phyloP scores from a whole-genome alignment of 2,888 invertebrate species.

The Agrotis segetum region DNA sequence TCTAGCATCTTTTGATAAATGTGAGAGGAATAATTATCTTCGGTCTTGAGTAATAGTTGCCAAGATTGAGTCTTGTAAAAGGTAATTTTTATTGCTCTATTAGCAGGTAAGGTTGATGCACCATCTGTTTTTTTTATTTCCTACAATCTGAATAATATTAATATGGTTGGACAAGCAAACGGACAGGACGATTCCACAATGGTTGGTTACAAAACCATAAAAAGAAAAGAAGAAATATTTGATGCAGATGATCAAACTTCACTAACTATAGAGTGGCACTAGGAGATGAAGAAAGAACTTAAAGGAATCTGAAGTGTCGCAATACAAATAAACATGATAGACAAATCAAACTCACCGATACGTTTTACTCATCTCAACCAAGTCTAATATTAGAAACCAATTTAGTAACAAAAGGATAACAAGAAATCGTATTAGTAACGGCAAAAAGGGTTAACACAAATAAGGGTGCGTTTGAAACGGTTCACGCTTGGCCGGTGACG shows the following conservation, averaged over 20 bases:
- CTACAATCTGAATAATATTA: not conserved
- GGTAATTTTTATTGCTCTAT: not conserved
- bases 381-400: conserved; percentile 56
- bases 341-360: not conserved
- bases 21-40: not conserved
- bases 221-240: too few relatives aligned
- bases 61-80: not conserved
- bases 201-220: too few relatives aligned
- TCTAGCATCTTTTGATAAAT: conserved; percentile 18
- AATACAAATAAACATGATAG: not conserved
- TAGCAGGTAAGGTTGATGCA: not conserved
- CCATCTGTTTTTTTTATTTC: not conserved
- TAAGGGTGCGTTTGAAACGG: conserved; percentile 69
- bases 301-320: too few relatives aligned
- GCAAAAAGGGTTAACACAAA: conserved; percentile 67
- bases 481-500: conserved; percentile 71
- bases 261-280: too few relatives aligned
- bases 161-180: not conserved
- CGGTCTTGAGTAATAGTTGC: not conserved
- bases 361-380: conserved; percentile 7
- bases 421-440: conserved; percentile 63
- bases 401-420: conserved; percentile 56
- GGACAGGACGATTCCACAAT: too few relatives aligned
- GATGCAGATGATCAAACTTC: too few relatives aligned
- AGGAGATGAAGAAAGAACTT: too few relatives aligned